A percentile compares a stretch with the other conserved stretches of the same genome.
These are phyloP conservation scores for Campoletis raptor DNA, from an alignment of 2,888 invertebrate genomes.

Conservation along the genomic window DNA sequence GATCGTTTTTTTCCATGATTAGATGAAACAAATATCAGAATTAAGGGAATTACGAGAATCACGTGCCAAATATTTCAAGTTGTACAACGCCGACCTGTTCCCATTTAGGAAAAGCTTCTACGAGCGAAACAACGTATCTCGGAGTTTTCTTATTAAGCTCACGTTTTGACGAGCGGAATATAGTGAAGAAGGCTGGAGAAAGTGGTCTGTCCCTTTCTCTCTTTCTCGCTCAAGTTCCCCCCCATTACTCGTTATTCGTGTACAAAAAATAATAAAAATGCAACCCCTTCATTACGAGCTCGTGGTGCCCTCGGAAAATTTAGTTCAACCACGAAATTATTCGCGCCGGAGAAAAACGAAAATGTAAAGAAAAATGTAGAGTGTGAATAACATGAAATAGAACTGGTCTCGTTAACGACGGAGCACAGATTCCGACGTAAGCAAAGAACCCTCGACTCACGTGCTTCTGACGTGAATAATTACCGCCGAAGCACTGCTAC, in stretches of 20 bases:
- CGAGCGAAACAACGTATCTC: not conserved
- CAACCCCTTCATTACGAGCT: not conserved
- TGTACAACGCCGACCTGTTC: conserved; percentile 50
- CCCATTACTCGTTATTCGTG: not conserved
- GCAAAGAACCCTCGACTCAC: conserved; percentile 37
- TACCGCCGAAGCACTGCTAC: not conserved
- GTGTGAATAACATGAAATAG: conserved; percentile 17
- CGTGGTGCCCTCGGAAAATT: conserved; percentile 12
- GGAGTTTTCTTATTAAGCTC: conserved; percentile 8
- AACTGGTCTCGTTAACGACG: conserved; percentile 43
- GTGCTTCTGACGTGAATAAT: conserved; percentile 49
- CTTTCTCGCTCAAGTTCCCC: not conserved
- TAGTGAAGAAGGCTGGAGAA: conserved; percentile 25
- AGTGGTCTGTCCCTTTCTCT: not conserved
- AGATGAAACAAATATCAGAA: not conserved
- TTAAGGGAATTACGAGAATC: not conserved
- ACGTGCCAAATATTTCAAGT: conserved; percentile 39
- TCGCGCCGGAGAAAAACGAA: conserved; percentile 14
- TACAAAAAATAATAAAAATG: not conserved
- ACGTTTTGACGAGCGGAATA: conserved; percentile 48
- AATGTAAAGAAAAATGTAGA: not conserved
- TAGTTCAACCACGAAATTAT: conserved; percentile 25
- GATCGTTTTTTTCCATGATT: conserved; percentile 3
- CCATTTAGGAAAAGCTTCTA: conserved; percentile 41
- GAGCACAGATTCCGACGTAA: not conserved